Base-by-base conservation (phyloP, 2,888 invertebrate genomes). In the Himalopsyche tibetana region DNA sequence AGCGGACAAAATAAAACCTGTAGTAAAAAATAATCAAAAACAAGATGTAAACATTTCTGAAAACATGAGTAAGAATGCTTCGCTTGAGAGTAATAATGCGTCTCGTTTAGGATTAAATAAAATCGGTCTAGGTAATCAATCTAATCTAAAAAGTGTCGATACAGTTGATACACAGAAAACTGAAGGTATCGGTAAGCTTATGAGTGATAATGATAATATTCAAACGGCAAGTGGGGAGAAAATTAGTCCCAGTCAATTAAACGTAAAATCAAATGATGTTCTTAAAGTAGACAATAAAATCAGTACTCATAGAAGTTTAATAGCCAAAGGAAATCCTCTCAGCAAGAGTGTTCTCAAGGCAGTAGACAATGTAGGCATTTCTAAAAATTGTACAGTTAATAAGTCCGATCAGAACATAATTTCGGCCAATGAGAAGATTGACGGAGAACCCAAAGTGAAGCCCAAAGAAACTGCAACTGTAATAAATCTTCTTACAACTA, bases 81-180 rank as follows among this genome's bases (percentile, higher is more conserved):
- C 8, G 28, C 19, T 74, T 74, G 74, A 74, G 38, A 74, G 74
- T 74, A 36, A 36, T 36, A 74, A 74, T 74, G 15, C 38, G 3
- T 74, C 74, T 28, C 74, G 74, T 74, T 12, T 74, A 38, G 74
- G 74, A 74, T 36, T 74, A 74, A 74, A 74, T 36, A 74, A 74
- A 74, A 36, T 74, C 36, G 38, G 36, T 74, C 2, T 74, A 11
- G 5, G 11, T 15, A 38, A 74, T 74, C 74, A 15, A 28, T 11
- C 74, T 38, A 11, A 74, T 36, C 5, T 38, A 12, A 74, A 63
- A 19, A 63, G 9, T 63, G 8, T n/a, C n/a, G n/a, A 56, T 56
- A 0, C 56, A 17, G 28, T 36, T 15, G 36, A 74, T 5, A 74
- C 38, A 36, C 36, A 28, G 12, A 74, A 38, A 74, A 74, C 12